phyloP scores from a whole-genome alignment of 2,113 vertebrate species.

The Labrus mixtus region DNA sequence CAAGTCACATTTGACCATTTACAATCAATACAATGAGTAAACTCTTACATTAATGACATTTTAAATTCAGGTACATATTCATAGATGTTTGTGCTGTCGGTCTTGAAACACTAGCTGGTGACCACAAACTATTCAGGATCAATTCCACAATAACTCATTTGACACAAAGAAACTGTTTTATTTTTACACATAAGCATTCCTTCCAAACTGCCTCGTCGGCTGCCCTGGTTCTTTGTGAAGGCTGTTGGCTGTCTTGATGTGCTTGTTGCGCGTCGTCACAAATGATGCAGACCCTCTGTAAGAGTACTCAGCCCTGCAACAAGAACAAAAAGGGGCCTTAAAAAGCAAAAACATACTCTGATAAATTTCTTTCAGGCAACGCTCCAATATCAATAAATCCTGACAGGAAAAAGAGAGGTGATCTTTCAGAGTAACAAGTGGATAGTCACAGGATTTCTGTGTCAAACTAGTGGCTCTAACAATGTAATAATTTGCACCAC shows the following conservation, averaged over 20 bases:
- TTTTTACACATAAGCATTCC: constrained; percentile 83
- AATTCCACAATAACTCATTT: background rate
- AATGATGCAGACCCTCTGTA: constrained; percentile 86
- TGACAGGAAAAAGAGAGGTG: no score
- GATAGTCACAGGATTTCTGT: no score
- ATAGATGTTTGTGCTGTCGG: no score
- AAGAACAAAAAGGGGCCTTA: background rate
- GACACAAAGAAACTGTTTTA: background rate
- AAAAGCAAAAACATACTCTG: no score
- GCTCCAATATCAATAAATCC: no score
- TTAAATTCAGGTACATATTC: no score
- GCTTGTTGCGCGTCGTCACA: constrained; percentile 82
- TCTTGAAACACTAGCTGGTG: no score
- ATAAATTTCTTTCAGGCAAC: no score
- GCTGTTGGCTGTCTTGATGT: constrained; percentile 68
- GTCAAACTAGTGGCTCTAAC: no score
- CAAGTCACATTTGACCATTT: background rate
- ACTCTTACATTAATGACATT: background rate
- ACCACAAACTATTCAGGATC: background rate
- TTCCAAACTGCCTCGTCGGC: constrained; percentile 75
- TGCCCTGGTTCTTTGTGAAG: constrained; percentile 51
- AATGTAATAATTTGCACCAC: no score
- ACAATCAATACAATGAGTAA: no score
- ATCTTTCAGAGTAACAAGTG: no score
- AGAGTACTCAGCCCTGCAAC: constrained; percentile 77